A percentile compares a stretch with the other conserved stretches of the same genome.
Conservation (phyloP, 2,888 invertebrate species). For the Aquatica leii region DNA sequence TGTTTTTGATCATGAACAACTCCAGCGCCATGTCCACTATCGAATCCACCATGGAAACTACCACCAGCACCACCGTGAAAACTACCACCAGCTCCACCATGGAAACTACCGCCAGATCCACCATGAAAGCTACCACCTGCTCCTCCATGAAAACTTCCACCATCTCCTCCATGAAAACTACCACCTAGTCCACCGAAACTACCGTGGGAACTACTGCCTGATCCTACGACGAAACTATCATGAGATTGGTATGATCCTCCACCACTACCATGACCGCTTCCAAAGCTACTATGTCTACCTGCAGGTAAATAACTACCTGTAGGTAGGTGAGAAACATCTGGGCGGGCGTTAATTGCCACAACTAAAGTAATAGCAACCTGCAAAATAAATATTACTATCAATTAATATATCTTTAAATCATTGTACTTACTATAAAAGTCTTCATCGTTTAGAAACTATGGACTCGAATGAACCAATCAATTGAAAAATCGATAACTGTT, state of each 20-base stretch:
- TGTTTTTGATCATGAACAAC: slow-evolving; percentile 50
- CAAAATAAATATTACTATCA: background rate
- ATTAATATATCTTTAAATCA: background rate
- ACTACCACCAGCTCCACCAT: too few species aligned
- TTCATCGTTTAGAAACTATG: background rate
- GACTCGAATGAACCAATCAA: too few species aligned
- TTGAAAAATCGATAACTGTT: too few species aligned
- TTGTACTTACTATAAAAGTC: background rate
- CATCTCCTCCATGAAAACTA: too few species aligned
- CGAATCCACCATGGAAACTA: background rate
- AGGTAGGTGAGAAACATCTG: slow-evolving; percentile 27
- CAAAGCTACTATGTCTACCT: background rate
- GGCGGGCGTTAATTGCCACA: slow-evolving; percentile 14
- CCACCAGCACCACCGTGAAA: background rate
- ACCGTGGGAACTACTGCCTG: background rate
- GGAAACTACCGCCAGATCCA: too few species aligned
- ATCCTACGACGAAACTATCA: too few species aligned
- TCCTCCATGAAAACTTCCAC: background rate
- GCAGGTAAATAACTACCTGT: slow-evolving; percentile 23
- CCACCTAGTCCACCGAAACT: background rate
- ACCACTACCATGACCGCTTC: background rate
- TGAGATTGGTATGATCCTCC: background rate
- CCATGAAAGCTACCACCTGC: too few species aligned
- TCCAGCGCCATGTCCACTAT: too few species aligned
- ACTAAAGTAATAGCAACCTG: slow-evolving; percentile 14